phyloP scores from a whole-genome alignment of 2,113 vertebrate species.

The Raja brachyura region DNA sequence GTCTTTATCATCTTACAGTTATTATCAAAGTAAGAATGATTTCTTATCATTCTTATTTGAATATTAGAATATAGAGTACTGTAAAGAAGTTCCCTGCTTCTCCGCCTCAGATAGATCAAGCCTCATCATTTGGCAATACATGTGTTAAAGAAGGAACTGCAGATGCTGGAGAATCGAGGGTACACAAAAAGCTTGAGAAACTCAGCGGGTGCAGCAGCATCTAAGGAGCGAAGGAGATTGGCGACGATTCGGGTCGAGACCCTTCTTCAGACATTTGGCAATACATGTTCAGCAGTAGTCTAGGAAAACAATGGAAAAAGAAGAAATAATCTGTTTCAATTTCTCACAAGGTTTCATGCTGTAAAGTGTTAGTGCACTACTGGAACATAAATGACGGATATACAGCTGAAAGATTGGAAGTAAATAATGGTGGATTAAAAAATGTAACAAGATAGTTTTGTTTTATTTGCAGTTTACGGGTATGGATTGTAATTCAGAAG shows the following conservation, averaged over 20 bases:
- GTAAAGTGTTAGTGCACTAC: not conserved
- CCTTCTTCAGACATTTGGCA: too few species aligned
- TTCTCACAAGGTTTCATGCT: not conserved
- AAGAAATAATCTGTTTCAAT: not conserved
- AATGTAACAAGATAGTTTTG: not conserved
- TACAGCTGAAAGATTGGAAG: not conserved
- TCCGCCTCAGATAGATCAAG: not conserved
- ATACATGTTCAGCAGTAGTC: not conserved
- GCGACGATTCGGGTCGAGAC: too few species aligned
- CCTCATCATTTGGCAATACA: not conserved
- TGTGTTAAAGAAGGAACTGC: too few species aligned
- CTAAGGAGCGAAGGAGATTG: too few species aligned
- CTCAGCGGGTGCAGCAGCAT: too few species aligned
- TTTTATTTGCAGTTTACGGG: not conserved
- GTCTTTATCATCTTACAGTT: not conserved
- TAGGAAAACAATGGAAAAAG: not conserved
- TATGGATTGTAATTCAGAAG: slow-evolving; percentile 2
- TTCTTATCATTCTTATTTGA: too few species aligned
- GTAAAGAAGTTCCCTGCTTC: not conserved
- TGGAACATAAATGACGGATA: not conserved
- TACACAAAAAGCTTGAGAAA: too few species aligned
- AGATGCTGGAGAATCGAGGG: too few species aligned
- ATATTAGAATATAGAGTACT: not conserved
- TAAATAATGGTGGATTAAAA: not conserved
- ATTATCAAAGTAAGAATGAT: not conserved